Percentiles rank a stretch among this genome's conserved stretches.
Conservation (phyloP, 2,113 vertebrate species). For the Apteryx mantelli region DNA sequence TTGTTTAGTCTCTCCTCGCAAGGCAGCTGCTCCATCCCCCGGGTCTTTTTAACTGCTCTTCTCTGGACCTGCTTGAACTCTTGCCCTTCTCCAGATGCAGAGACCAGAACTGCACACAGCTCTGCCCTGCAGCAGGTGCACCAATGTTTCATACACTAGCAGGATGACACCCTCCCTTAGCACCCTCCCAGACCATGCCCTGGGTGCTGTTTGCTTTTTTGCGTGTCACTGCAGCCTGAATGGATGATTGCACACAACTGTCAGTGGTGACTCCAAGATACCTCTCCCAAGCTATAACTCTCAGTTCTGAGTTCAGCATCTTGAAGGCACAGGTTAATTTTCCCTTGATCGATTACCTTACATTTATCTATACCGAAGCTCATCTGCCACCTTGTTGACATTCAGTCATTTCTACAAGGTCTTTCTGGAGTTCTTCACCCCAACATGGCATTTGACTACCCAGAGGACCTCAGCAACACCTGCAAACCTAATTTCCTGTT, state of each 20-base stretch:
- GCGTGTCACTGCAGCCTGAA: neutral
- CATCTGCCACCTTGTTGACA: neutral
- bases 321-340: neutral
- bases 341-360: neutral
- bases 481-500: neutral
- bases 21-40: neutral
- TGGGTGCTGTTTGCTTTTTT: neutral
- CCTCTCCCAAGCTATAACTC: neutral
- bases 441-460: neutral
- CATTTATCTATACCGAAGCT: neutral
- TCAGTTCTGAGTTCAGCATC: neutral
- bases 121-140: neutral
- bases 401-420: conserved; percentile 30
- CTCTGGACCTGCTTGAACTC: neutral
- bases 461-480: neutral
- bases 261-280: neutral
- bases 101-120: neutral
- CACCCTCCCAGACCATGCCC: neutral
- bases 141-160: neutral
- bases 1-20: neutral
- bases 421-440: conserved; percentile 9
- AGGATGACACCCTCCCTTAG: neutral
- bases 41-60: neutral
- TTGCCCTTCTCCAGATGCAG: neutral
- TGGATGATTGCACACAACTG: fast-evolving